A percentile compares a stretch with the other conserved stretches of the same genome.
Conservation (phyloP, 1,140 invertebrate genomes). For the Ooceraea biroi region DNA sequence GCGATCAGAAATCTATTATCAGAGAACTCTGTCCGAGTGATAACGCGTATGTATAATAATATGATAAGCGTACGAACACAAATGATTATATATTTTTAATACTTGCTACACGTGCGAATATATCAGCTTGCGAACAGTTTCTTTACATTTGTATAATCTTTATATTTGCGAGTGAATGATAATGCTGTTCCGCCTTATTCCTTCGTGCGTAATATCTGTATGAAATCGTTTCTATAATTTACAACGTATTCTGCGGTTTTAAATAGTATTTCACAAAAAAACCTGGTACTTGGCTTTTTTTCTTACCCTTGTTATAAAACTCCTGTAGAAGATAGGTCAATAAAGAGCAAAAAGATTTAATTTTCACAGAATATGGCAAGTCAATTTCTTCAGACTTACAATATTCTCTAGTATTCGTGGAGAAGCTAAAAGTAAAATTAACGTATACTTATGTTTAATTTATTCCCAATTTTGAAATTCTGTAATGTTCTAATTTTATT, state of each 20-base stretch:
- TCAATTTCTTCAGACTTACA: no score
- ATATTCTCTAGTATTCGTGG: no score
- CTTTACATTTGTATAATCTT: constrained; percentile 81
- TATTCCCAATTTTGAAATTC: no score
- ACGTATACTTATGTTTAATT: no score
- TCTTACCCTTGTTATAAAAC: neutral
- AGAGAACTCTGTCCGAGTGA: constrained; percentile 66
- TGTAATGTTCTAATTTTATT: no score
- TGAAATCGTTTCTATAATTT: constrained; percentile 73
- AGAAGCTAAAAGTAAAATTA: no score
- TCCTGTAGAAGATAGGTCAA: no score
- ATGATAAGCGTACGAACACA: constrained; percentile 63
- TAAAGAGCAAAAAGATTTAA: no score
- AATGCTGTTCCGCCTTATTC: constrained; percentile 76
- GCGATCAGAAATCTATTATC: constrained; percentile 62
- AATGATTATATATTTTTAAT: constrained; percentile 80
- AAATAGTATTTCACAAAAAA: constrained; percentile 72
- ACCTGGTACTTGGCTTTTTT: neutral
- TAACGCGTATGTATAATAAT: constrained; percentile 67
- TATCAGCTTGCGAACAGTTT: constrained; percentile 79
- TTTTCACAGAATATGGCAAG: no score
- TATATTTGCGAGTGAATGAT: constrained; percentile 79
- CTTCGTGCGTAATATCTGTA: constrained; percentile 73
- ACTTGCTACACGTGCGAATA: constrained; percentile 71
- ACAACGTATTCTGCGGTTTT: constrained; percentile 74